Conservation (phyloP, 2,113 vertebrate species). For the Xerus inauris region DNA sequence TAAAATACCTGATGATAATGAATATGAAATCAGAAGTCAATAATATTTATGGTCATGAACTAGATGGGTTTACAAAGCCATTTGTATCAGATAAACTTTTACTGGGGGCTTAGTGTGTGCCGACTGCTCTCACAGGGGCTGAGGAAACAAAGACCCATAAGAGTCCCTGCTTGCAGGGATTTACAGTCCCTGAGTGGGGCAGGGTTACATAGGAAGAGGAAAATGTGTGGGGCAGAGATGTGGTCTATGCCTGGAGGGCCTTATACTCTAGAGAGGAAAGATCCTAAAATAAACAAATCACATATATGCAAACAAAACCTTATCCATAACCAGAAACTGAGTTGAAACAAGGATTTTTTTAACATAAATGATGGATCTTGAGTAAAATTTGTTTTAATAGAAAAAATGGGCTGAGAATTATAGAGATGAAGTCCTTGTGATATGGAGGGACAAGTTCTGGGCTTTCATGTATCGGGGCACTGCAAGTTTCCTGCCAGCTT, state of each 20-base stretch:
- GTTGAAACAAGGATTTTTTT: background rate
- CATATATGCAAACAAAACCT: background rate
- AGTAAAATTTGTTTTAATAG: background rate
- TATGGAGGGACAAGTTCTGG: background rate
- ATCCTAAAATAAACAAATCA: background rate
- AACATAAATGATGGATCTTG: background rate
- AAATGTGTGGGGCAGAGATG: background rate
- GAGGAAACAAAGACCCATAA: background rate
- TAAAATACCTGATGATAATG: background rate
- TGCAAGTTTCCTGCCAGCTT: background rate
- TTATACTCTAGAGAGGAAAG: background rate
- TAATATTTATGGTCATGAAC: background rate
- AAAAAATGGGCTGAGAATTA: background rate
- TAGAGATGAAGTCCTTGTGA: background rate
- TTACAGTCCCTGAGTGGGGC: background rate
- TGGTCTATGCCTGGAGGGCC: background rate
- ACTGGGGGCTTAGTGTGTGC: background rate
- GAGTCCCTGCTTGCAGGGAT: too few relatives aligned
- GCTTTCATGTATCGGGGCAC: background rate
- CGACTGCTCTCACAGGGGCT: background rate
- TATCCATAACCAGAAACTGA: background rate
- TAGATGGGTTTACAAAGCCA: background rate
- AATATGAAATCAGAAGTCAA: background rate
- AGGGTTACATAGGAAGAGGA: background rate
- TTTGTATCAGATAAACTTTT: background rate